phyloP scores from a whole-genome alignment of 2,113 vertebrate species.

The Lota lota region DNA sequence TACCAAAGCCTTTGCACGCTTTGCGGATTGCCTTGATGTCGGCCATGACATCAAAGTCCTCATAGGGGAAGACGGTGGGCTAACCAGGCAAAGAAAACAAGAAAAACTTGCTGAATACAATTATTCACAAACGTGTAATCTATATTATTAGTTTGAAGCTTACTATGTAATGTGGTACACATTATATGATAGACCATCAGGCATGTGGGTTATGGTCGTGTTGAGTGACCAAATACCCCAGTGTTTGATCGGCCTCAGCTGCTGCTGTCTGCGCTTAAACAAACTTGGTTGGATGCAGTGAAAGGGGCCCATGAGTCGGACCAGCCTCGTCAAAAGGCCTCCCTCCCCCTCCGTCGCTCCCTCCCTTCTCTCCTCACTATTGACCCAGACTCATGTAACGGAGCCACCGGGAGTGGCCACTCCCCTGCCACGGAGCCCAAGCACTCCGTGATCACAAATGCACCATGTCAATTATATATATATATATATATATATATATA shows the following conservation, averaged over 20 bases:
- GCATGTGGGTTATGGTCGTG: not conserved
- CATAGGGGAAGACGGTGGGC: constrained; percentile 73
- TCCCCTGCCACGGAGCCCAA: constrained; percentile 17
- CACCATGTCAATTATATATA: too few species aligned
- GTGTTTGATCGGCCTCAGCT: not conserved
- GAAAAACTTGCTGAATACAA: too few species aligned
- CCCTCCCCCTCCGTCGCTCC: not conserved
- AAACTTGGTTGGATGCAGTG: not conserved
- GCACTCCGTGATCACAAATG: constrained; percentile 6
- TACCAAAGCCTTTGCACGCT: constrained; percentile 79
- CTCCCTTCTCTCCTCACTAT: constrained; percentile 3
- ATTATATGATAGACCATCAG: not conserved
- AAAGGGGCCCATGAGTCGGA: not conserved
- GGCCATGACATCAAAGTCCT: constrained; percentile 72
- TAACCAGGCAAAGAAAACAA: constrained; percentile 23
- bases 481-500: too few species aligned
- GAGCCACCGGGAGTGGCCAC: constrained; percentile 57
- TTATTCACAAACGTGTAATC: too few species aligned
- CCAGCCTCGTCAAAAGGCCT: not conserved
- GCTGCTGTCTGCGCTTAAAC: not conserved
- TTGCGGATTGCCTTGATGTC: constrained; percentile 80
- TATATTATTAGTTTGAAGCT: too few species aligned
- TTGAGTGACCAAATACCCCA: not conserved
- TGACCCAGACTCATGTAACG: constrained; percentile 41
- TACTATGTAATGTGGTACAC: not conserved